Evolutionary conservation across 1,140 invertebrate species (phyloP), one percentile per base, ranked within the genome.

Genomic region (Pogonognathellus flavescens): DNA sequence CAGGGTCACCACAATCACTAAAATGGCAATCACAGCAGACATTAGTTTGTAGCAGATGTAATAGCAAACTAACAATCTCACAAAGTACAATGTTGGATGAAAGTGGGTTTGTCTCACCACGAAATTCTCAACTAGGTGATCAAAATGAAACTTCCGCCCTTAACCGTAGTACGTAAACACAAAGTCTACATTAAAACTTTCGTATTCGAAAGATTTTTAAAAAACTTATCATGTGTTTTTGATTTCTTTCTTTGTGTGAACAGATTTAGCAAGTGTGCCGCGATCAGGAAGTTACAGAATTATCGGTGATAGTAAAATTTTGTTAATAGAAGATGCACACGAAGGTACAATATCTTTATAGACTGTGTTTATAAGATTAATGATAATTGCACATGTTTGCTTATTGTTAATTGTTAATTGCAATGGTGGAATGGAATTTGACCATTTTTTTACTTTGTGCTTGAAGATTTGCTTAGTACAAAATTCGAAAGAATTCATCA

Each of bases 1-100:
- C 20, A 66, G 62, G 22, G 13, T 66, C 62, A 62, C 60, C 20
- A 66, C 62, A 66, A 14, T 66, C 62, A 25, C 62, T 25, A 66
- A 20, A 66, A 14, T 66, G 62, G 62, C 62, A 25, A 31, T 66
- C 62, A n/a, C 25, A 76, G 8, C 70, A 76, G 14, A 49, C 70
- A 76, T 14, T 49, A 0, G 1, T 18, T 14, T 76, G 70, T 7
- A 76, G 31, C n/a, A 76, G 70, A 5, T 76, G 70, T 31, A 76
- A 50, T 50, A 41, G 31, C 31, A 76, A 50, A 76, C 2, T 76
- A 16, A 76, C 49, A 31, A 18, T 31, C 16, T 50, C 70, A 6
- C 62, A 66, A 25, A 66, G 62, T 31, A 41, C 31, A 41, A 13
- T 25, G 0, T 14, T 66, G 5, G 14, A 14, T 66, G 62, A 66